Percentiles rank a stretch among this genome's conserved stretches.
Conservation (phyloP, 2,113 vertebrate genomes). For the Neodon shergylaensis region DNA sequence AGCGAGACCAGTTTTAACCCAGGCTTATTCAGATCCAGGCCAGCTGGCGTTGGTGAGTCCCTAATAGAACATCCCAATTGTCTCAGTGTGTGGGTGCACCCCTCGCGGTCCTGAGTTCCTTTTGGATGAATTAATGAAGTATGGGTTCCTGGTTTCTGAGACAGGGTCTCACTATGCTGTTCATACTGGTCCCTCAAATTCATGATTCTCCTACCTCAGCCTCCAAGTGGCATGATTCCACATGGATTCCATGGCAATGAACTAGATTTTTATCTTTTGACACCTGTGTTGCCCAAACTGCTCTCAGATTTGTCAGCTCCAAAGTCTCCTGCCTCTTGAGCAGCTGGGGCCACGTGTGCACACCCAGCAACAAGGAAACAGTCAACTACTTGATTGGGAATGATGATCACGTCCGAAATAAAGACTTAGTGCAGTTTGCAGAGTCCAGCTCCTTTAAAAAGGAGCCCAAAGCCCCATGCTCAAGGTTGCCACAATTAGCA, state of each 20-base stretch:
- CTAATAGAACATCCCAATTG: too few species aligned
- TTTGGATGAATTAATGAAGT: constrained; percentile 15
- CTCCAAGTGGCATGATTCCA: not conserved
- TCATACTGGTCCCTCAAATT: not conserved
- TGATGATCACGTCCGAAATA: not conserved
- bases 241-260: not conserved
- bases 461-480: not conserved
- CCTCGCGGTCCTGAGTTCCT: too few species aligned
- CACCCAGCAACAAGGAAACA: not conserved
- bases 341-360: not conserved
- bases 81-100: too few species aligned
- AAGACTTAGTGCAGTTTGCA: not conserved
- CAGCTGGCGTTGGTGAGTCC: too few species aligned
- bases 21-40: too few species aligned
- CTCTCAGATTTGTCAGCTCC: not conserved
- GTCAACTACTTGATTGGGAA: constrained; percentile 3
- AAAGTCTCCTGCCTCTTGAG: not conserved
- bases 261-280: not conserved
- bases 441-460: not conserved
- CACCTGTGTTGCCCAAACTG: not conserved
- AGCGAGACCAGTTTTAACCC: too few species aligned
- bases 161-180: not conserved
- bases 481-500: not conserved
- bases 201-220: not conserved
- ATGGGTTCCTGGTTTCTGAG: not conserved